Conservation (phyloP, 2,797 vertebrate species). For the Pantherophis vulpinus region DNA sequence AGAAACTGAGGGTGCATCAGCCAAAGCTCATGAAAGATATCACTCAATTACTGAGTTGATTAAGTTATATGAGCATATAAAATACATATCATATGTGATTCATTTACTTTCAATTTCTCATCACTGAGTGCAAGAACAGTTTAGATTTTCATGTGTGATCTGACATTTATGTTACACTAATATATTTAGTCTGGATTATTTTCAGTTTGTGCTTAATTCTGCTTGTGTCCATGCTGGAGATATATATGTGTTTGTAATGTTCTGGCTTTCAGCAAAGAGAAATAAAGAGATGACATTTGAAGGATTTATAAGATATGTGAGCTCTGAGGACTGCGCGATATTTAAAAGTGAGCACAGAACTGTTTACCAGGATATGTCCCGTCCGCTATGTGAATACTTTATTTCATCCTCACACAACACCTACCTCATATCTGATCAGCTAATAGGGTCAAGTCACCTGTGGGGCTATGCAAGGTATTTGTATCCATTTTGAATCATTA, state of each 20-base stretch:
- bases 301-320: conserved; percentile 84
- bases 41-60: not conserved
- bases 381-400: conserved; percentile 81
- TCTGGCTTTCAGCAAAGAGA: conserved; percentile 68
- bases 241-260: conserved; percentile 25
- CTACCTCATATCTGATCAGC: conserved; percentile 81
- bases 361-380: conserved; percentile 84
- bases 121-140: not conserved
- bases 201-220: not conserved
- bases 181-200: not conserved
- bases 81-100: not conserved
- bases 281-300: conserved; percentile 77
- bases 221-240: not conserved
- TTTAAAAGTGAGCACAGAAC: conserved; percentile 69
- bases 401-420: conserved; percentile 91
- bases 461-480: conserved; percentile 82
- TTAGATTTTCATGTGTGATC: not conserved
- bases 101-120: not conserved
- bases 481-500: not conserved
- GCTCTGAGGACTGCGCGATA: conserved; percentile 75
- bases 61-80: not conserved
- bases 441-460: conserved; percentile 82
- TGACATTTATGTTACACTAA: not conserved
- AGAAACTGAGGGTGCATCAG: not conserved
- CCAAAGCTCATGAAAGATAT: not conserved